Evolutionary conservation across 2,797 vertebrate genomes (phyloP).

Genomic region (Paedocypris micromegethes): DNA sequence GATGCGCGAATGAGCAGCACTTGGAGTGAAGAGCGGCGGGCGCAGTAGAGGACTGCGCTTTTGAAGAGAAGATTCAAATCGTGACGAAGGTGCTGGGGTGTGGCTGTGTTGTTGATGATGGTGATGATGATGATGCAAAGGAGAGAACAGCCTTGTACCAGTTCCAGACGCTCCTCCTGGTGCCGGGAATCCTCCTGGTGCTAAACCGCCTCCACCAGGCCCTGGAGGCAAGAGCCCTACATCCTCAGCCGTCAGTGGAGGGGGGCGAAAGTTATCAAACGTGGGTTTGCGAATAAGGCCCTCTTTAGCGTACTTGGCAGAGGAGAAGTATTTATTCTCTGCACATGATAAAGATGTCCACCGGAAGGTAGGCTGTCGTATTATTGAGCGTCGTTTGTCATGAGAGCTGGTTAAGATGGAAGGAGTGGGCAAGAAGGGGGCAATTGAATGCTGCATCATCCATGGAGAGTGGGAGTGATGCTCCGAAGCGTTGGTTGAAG

Average conservation of each 20-base stretch:
- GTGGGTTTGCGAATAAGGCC: constrained; percentile 96
- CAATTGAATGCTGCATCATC: constrained; percentile 85
- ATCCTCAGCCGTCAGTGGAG: constrained; percentile 89
- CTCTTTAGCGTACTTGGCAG: constrained; percentile 98
- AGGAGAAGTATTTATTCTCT: constrained; percentile 92
- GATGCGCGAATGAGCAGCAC: constrained; percentile 95
- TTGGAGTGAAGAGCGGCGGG: constrained; percentile 92
- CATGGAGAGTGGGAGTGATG: constrained; percentile 75
- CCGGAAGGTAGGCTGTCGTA: constrained; percentile 92
- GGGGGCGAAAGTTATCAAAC: constrained; percentile 97
- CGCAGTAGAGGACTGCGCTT: constrained; percentile 90
- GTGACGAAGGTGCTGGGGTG: constrained; percentile 54
- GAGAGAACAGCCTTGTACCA: constrained; percentile 81
- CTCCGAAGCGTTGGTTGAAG: constrained; percentile 73
- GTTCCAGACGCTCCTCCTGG: constrained; percentile 56
- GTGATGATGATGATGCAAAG: constrained; percentile 75
- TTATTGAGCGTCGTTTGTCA: constrained; percentile 88
- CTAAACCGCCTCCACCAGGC: constrained; percentile 58
- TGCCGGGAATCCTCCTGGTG: constrained; percentile 72
- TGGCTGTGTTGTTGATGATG: constrained; percentile 70
- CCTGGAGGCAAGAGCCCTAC: constrained; percentile 82
- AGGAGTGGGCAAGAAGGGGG: constrained; percentile 77
- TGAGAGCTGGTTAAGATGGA: constrained; percentile 72
- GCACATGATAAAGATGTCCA: constrained; percentile 91
- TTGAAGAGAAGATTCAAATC: constrained; percentile 80